Evolutionary conservation across 1,140 invertebrate species (phyloP), one percentile per base, ranked within the genome.

Genomic region (Lordiphosa clarofinis): DNA sequence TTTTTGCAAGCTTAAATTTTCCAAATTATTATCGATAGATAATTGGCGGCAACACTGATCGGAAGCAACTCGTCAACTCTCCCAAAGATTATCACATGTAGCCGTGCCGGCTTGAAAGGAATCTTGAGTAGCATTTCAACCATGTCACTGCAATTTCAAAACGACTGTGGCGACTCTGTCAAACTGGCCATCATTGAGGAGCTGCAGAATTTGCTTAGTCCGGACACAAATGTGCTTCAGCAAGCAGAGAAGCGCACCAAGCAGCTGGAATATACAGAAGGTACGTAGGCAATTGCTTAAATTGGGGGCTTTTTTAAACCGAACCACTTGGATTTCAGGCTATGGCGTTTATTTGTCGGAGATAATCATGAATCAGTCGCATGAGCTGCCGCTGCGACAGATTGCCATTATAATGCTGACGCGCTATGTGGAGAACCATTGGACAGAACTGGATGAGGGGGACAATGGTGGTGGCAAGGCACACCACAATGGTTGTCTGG

Each of bases 361-460:
- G 88, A 91, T 95, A 43, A 93, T 94, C 3, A 88, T 95, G 19
- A 93, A 95, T 87, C 89, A 91, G n/a, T 90, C 91, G 69, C 91
- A 92, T n/a, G 90, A 90, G 46, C 87, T 93, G 37, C 89, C 93
- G 10, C 90, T 94, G 52, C 90, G 94, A 50, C 94, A 95, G 81
- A 89, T 96, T 53, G 92, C 94, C 0, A 94, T 93, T 12, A 92
- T 95, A 12, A 89, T 96, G 46, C 89, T 96, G 9, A 94, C 94
- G 48, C 94, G 95, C 57, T 95, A 95, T 90, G 93, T 95, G 13
- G 93, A 95, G 73, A 91, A 90, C 36, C 94, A 95, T 86, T 96
- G 94, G 95, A 40, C 68, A 9, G 84, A 88, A 90, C 87, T 59
- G 76, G 90, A 36, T 48, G 92, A 94, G 36, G 8, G 35, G 4